Evolutionary conservation across 2,797 vertebrate genomes (phyloP), one percentile per base, ranked within the genome.

Genomic region (Anabacerthia variegaticeps): DNA sequence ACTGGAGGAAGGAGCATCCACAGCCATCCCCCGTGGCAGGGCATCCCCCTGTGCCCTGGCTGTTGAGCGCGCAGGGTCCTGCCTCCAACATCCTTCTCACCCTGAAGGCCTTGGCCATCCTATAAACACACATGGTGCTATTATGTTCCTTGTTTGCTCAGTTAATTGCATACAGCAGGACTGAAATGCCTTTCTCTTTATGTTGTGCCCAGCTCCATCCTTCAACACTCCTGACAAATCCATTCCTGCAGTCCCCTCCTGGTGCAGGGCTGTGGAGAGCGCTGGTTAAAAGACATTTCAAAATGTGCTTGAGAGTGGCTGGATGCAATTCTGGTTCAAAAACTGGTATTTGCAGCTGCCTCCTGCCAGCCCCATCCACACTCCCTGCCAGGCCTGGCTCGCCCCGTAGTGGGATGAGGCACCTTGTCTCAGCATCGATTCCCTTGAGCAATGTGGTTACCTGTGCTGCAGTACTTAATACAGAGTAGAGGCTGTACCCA

Each of bases 81-180:
- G 88, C 86, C 85, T 76, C 52, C 0, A 1, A 36, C 75, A 72
- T 66, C 59, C 10, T 87, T 34, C 27, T 89, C 12, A 9, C 43
- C 46, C 74, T 67, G 58, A 93, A 92, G 92, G 95, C 92, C 85
- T 96, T 84, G 86, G 68, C 85, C 82, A 63, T 81, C 76, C 73
- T 91, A 30, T 66, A 74, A 71, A 93, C 85, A 96, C 67, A 95
- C 94, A 89, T 90, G 97, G 97, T 98, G 97, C 97, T 97, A 97
- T 96, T 96, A 65, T 63, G 78, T 89, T 96, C 77, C 88, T 94
- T 69, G 58, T 95, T 95, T 92, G 89, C 88, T 96, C 15, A 28
- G 55, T 95, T 95, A 75, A 83, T 95, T 6, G 0, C 49, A 28
- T 88, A 65, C 73, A 95, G 74, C 81, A 69, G 91, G 84, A 88